Conservation (phyloP, 2,113 vertebrate genomes). For the Silurus meridionalis region DNA sequence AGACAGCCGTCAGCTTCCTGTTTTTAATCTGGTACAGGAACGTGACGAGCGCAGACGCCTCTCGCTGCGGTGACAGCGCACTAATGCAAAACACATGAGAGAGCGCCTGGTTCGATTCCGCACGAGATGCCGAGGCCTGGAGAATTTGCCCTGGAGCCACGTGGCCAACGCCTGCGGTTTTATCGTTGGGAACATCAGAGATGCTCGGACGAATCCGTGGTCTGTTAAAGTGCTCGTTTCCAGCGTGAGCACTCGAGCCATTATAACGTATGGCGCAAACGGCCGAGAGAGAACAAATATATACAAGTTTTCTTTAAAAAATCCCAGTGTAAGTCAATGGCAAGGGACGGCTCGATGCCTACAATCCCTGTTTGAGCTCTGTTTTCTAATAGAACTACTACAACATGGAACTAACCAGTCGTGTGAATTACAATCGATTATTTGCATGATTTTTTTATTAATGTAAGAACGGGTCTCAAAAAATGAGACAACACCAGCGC, state of each 20-base stretch:
- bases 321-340: not conserved
- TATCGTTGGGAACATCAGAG: not conserved
- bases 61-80: not conserved
- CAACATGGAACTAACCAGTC: not conserved
- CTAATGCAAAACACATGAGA: constrained; percentile 24
- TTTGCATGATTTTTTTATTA: no score
- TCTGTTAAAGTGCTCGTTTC: not conserved
- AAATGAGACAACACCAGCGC: not conserved
- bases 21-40: not conserved
- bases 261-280: not conserved
- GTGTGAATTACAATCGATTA: no score
- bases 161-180: not conserved
- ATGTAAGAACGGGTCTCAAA: not conserved
- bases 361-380: not conserved
- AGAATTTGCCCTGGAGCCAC: not conserved
- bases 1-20: not conserved
- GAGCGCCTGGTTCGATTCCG: not conserved
- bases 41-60: not conserved
- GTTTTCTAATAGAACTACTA: not conserved
- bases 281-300: not conserved
- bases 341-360: not conserved
- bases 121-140: not conserved
- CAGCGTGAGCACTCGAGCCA: not conserved
- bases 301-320: not conserved
- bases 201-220: not conserved